Base-by-base conservation (phyloP, 2,113 vertebrate genomes). In the Girardinichthys multiradiatus region DNA sequence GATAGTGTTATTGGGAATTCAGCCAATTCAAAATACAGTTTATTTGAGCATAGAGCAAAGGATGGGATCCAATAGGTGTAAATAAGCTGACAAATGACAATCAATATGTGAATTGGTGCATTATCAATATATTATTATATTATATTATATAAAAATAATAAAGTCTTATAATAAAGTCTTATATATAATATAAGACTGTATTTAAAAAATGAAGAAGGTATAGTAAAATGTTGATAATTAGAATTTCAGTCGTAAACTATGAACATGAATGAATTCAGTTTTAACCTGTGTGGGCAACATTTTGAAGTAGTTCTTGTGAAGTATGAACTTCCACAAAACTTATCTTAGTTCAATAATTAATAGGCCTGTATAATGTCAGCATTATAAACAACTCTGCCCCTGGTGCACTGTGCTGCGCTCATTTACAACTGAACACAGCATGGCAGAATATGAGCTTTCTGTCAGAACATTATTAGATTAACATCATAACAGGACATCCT, bases 381-480 rank as follows among this genome's bases (percentile, higher is more conserved):
- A 10, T 51, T 51, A 21, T 7, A 51, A 0, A 24, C 2, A 24
- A 51, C 48, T 51, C 45, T 24, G 15, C 48, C n/a, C 24, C 48
- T n/a, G 48, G 7, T n/a, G 4, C 24, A 24, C 5, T 35, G 35
- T 35, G 35, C 6, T 35, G 35, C 35, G n/a, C n/a, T n/a, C 39
- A 27, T 60, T 31, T 17, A 51, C n/a, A 48, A 66, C 67, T 66
- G 42, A 65, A 67, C 54, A 58, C 4, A 29, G 39, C 26, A 30
- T 19, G 48, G 21, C 48, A n/a, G 24, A 29, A 15, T 2, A 10
- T 63, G 11, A 30, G 37, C 24, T 9, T n/a, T n/a, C 48, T 54
- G 24, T 54, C 48, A 35, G 15, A 35, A 70, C 35, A 26, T 28
- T 3, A 48, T 33, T 33, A 24, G 68, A 29, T 29, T 48, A 31